A percentile compares a stretch with the other conserved stretches of the same genome.
Evolutionary conservation across 2,113 vertebrate genomes (phyloP).

Genomic region (Herpailurus yagouaroundi): DNA sequence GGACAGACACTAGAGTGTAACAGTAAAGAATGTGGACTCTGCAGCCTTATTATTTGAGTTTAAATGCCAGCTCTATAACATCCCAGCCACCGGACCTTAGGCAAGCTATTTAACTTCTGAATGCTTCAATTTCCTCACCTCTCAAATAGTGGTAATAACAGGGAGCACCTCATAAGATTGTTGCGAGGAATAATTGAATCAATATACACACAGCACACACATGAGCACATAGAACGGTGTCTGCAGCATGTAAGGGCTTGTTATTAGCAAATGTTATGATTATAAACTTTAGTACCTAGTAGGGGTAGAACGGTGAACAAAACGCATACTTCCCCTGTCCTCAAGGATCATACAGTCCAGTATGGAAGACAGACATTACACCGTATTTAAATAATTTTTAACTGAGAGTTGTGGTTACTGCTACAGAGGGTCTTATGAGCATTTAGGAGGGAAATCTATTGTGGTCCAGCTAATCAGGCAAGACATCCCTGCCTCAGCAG

Average conservation of each 20-base stretch:
- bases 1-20: neutral
- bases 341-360: neutral
- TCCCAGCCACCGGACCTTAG: neutral
- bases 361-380: neutral
- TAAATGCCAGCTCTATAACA: neutral
- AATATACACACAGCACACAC: neutral
- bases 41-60: neutral
- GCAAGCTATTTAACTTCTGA: neutral
- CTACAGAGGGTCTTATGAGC: neutral
- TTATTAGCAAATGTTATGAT: neutral
- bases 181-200: neutral
- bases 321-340: neutral
- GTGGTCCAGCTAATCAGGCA: neutral
- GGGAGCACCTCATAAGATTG: neutral
- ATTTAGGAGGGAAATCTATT: neutral
- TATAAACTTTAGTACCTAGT: neutral
- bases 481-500: neutral
- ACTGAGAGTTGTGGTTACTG: neutral
- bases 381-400: slow-evolving; percentile 1
- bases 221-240: neutral
- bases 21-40: neutral
- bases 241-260: neutral
- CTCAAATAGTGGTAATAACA: neutral
- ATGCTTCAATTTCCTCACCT: neutral
- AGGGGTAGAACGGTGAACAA: neutral